Evolutionary conservation across 1,140 invertebrate genomes (phyloP).

Genomic region (Drosophila bipectinata): DNA sequence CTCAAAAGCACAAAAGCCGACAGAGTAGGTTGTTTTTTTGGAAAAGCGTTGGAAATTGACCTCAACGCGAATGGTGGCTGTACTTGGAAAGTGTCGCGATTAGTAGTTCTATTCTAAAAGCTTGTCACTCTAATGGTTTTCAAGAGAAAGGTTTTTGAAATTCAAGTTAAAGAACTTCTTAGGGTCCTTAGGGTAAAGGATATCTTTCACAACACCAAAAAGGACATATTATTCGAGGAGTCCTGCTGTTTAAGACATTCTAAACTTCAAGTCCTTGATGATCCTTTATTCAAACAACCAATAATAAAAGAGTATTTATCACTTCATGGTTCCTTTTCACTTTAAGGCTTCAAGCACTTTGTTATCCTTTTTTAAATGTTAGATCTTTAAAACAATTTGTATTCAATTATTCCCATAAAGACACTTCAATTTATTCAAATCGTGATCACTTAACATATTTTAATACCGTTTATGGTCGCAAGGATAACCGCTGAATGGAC

Average conservation of each 20-base stretch:
- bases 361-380: neutral
- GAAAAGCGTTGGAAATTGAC: slow-evolving; percentile 67
- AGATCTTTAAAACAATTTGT: neutral
- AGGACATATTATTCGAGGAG: neutral
- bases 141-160: neutral
- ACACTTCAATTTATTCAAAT: neutral
- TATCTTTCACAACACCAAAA: neutral
- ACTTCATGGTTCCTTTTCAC: neutral
- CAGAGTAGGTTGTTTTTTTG: neutral
- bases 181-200: neutral
- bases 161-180: neutral
- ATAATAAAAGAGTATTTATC: neutral
- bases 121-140: slow-evolving; percentile 27
- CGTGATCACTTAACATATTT: neutral
- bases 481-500: slow-evolving; percentile 35
- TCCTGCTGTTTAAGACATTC: neutral
- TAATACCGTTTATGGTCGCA: slow-evolving; percentile 18
- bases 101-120: slow-evolving; percentile 1
- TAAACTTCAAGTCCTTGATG: neutral
- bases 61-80: slow-evolving; percentile 52
- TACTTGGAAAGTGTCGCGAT: slow-evolving; percentile 42
- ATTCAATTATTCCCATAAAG: neutral
- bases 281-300: neutral
- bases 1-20: slow-evolving; percentile 33
- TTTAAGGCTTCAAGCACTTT: neutral